A percentile compares a stretch with the other conserved stretches of the same genome.
phyloP scores from a whole-genome alignment of 2,888 invertebrate species.

The Prosapia bicincta region DNA sequence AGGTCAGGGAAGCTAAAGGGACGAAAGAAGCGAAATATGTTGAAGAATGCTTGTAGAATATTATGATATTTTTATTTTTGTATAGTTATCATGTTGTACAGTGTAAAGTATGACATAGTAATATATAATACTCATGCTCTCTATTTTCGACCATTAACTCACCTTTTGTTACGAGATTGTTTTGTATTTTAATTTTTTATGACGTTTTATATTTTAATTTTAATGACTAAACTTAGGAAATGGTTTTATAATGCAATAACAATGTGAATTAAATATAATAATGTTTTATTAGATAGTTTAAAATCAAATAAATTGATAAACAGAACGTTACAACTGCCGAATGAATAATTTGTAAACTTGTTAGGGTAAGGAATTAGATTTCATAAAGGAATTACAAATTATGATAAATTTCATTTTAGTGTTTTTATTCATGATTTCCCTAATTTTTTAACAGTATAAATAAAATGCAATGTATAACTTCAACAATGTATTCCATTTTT shows the following conservation, averaged over 20 bases:
- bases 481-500: too few species aligned
- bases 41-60: conserved; percentile 76
- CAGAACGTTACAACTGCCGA: too few species aligned
- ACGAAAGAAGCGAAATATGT: conserved; percentile 74
- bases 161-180: not conserved
- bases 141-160: not conserved
- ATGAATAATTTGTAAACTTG: not conserved
- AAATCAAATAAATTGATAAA: not conserved
- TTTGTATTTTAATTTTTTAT: too few species aligned
- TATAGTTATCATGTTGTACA: conserved; percentile 13
- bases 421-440: too few species aligned
- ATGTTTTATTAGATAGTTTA: too few species aligned
- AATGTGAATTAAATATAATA: not conserved
- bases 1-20: conserved; percentile 58
- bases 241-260: not conserved
- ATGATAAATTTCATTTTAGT: not conserved
- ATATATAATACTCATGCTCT: not conserved
- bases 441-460: too few species aligned
- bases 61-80: conserved; percentile 48
- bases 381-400: not conserved
- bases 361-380: not conserved
- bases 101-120: conserved; percentile 15
- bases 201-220: too few species aligned
- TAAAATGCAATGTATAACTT: too few species aligned
- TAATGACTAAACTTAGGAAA: not conserved